Evolutionary conservation across 2,797 vertebrate genomes (phyloP).

Genomic region (Ceyx erithaca): DNA sequence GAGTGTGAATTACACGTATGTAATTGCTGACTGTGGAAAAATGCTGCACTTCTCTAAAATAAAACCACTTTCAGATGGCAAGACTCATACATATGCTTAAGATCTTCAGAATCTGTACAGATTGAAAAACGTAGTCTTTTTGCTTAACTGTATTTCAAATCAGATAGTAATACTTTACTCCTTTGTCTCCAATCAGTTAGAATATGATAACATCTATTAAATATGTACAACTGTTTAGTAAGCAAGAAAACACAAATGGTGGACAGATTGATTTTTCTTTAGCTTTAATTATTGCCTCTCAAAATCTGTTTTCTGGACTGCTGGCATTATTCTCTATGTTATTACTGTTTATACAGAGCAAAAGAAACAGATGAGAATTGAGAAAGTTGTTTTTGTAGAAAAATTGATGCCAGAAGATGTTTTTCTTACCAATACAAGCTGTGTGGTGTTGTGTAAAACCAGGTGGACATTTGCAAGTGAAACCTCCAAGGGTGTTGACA

Average conservation of each 20-base stretch:
- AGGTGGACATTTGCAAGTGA: conserved; percentile 87
- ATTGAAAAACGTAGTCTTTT: conserved; percentile 14
- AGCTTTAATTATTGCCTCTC: neutral
- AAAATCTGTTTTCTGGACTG: neutral
- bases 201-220: neutral
- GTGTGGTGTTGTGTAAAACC: conserved; percentile 88
- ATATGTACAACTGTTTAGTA: neutral
- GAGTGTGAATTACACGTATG: neutral
- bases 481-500: conserved; percentile 85
- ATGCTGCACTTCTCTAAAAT: neutral
- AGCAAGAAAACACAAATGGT: neutral
- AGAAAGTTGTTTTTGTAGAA: neutral
- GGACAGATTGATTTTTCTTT: neutral
- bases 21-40: neutral
- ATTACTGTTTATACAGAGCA: neutral
- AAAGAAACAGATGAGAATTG: neutral
- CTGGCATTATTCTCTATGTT: neutral
- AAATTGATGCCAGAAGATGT: neutral
- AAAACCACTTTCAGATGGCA: neutral
- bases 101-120: neutral
- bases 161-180: conserved; percentile 17
- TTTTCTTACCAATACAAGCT: conserved; percentile 84
- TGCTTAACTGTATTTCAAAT: conserved; percentile 1
- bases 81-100: neutral
- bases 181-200: neutral